phyloP scores from a whole-genome alignment of 2,888 invertebrate genomes.

The Eugnorisma glareosa region DNA sequence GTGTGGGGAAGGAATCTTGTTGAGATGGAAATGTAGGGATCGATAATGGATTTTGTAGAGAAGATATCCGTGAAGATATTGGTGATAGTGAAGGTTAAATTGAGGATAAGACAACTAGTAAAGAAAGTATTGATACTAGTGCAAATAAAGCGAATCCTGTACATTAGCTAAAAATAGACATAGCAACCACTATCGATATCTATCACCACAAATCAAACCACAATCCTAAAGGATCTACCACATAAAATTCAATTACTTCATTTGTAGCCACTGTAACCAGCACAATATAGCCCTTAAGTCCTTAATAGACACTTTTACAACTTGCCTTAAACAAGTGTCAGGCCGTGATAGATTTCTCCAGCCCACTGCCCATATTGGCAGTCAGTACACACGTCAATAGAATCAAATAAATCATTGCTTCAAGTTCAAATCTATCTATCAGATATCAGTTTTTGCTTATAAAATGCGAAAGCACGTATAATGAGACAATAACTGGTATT shows the following conservation, averaged over 20 bases:
- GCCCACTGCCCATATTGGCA: slow-evolving; percentile 53
- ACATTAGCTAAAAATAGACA: neutral
- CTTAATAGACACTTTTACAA: slow-evolving; percentile 63
- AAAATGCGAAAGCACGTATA: slow-evolving; percentile 68
- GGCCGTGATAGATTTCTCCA: slow-evolving; percentile 56
- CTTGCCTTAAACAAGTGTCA: slow-evolving; percentile 54
- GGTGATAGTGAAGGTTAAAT: neutral
- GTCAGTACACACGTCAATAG: slow-evolving; percentile 44
- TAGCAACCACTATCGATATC: slow-evolving; percentile 20
- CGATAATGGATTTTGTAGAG: neutral
- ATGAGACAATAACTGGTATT: slow-evolving; percentile 65
- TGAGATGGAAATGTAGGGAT: neutral
- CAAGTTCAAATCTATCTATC: slow-evolving; percentile 68
- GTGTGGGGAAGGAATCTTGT: neutral
- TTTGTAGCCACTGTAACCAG: slow-evolving; percentile 54
- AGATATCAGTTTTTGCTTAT: slow-evolving; percentile 66
- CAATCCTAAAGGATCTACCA: slow-evolving; percentile 48
- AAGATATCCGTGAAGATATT: too few species aligned
- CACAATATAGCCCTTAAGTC: slow-evolving; percentile 41
- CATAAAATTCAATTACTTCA: slow-evolving; percentile 63
- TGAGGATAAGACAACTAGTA: neutral
- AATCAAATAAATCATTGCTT: slow-evolving; percentile 68
- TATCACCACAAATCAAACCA: slow-evolving; percentile 51
- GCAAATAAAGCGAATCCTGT: neutral
- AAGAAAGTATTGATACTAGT: neutral